Evolutionary conservation across 2,888 invertebrate genomes (phyloP).

Genomic region (Agonopterix subpropinquella): DNA sequence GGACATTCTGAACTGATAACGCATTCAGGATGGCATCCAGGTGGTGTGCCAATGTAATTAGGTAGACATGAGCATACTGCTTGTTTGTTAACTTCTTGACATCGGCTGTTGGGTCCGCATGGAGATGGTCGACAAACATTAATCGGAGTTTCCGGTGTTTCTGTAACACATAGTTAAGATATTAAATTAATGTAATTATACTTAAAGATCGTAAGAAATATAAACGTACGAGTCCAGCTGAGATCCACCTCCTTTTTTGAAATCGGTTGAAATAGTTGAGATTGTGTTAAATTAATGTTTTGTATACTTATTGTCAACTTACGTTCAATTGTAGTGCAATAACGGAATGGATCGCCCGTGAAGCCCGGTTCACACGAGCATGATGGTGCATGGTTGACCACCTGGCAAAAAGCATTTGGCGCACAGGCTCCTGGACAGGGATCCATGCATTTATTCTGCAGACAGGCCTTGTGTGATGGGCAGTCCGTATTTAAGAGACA

Average conservation of each 20-base stretch:
- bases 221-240: no score
- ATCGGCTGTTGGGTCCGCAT: conserved; percentile 86
- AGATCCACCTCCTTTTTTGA: no score
- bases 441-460: conserved; percentile 82
- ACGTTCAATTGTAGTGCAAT: conserved; percentile 74
- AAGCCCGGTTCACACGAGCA: conserved; percentile 81
- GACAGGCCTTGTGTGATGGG: conserved; percentile 80
- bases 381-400: conserved; percentile 81
- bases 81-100: conserved; percentile 81
- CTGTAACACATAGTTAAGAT: conserved; percentile 25
- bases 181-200: neutral
- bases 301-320: conserved; percentile 37
- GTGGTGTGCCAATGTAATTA: conserved; percentile 82
- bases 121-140: conserved; percentile 82
- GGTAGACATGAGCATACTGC: conserved; percentile 86
- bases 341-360: conserved; percentile 84
- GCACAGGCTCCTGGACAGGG: conserved; percentile 88
- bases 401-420: conserved; percentile 83
- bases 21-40: conserved; percentile 86
- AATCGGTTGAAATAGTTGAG: no score
- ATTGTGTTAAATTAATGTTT: no score
- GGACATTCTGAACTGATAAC: conserved; percentile 85
- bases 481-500: conserved; percentile 84
- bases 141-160: conserved; percentile 34
- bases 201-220: no score